Evolutionary conservation across 2,113 vertebrate genomes (phyloP), one percentile per base, ranked within the genome.

Genomic region (Melanerpes aurifrons): DNA sequence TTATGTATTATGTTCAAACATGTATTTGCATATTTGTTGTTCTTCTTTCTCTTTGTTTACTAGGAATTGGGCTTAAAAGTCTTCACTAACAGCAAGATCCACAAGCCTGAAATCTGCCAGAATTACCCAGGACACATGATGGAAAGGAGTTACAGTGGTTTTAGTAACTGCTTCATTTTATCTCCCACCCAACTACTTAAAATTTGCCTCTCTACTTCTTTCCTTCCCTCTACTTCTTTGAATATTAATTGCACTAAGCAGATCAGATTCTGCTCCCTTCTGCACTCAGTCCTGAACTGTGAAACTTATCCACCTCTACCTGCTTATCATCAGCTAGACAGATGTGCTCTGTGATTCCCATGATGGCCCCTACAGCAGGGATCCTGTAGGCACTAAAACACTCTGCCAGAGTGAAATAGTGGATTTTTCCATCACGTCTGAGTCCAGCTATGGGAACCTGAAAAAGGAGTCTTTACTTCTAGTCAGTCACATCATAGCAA

Each of bases 31-130:
- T 93, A 32, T 24, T 21, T 80, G 91, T 82, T 95, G 22, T 92
- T 91, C 15, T 54, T 37, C 25, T 94, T 59, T 93, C 91, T 59
- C 59, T 95, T 94, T 96, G 35, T 74, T 96, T 96, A 70, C 63
- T 80, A 98, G 98, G 91, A 88, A 40, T 86, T 97, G 92, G 95
- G 96, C 84, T 97, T 98, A 87, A 98, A 94, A 85, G 96, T 96
- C 79, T 97, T 98, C 64, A 98, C 97, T 45, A 98, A 97, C 84
- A 91, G 92, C 89, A 96, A 97, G 87, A 96, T 98, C 91, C 92
- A 59, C 56, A 97, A 97, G 74, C 96, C 97, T 84, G 87, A 94
- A 88, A 45, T 94, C 84, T 97, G 97, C 85, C 70, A 86, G 40
- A 62, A 76, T 83, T 85, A 93, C 25, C 66, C 92, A 68, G 82